Evolutionary conservation across 2,888 invertebrate species (phyloP), one percentile per base, ranked within the genome.

Genomic region (Caradrina kadenii): DNA sequence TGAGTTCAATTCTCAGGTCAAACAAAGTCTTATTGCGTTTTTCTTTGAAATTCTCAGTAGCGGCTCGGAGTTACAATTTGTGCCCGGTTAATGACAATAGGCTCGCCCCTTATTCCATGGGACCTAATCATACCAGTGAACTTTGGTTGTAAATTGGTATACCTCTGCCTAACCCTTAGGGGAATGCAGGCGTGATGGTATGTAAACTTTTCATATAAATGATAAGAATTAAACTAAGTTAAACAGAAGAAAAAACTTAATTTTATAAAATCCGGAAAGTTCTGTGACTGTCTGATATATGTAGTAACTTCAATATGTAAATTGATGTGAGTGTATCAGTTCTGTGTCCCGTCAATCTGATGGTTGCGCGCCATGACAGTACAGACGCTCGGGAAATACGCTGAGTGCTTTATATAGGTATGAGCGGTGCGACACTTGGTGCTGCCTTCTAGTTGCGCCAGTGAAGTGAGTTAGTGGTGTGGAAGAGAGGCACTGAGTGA

Each of bases 311-410:
- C 60, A 66, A 73, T 72, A 76, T 73, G 81, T 70, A 81, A 79
- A 83, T 77, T 68, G 74, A 77, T 81, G 70, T 59, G 73, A 80
- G 71, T 77, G 77, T 79, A 81, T 80, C 83, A 72, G 66, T 62
- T 66, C 53, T 58, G 60, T 64, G 65, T 35, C 65, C 71, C 66
- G 79, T 70, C 79, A 81, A 81, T 83, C 74, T 67, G 82, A 76
- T 69, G 69, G 73, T 39, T 65, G 79, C 73, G 74, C 73, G 59
- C 69, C 69, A 70, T 76, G 81, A 79, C 77, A 54, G 58, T 60
- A 53, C 42, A 76, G 59, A 75, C 77, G 63, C 80, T 75, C 76
- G 77, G 77, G 77, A 78, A 78, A 78, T 78, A 52, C 65, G 45
- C 56, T 61, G 80, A 78, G 80, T 79, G 77, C 76, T 78, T 62